Percentiles rank a stretch among this genome's conserved stretches.
Evolutionary conservation across 2,113 vertebrate species (phyloP).

Genomic region (Myotis davidii): DNA sequence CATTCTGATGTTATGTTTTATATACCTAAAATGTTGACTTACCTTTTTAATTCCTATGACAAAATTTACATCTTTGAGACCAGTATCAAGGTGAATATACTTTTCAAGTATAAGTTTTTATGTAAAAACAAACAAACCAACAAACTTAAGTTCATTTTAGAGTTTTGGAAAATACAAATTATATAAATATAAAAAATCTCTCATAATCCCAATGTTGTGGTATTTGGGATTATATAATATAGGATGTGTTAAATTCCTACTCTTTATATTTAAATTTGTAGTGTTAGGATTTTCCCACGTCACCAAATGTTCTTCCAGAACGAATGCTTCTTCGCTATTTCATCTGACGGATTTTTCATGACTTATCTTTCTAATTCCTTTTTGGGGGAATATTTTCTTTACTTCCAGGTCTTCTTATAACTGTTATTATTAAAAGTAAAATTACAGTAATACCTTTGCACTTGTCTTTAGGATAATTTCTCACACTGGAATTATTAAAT

Average conservation of each 20-base stretch:
- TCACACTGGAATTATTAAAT: not conserved
- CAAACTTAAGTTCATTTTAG: not conserved
- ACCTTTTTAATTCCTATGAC: not conserved
- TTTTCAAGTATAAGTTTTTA: slow-evolving; percentile 22
- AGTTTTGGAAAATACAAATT: slow-evolving; percentile 9
- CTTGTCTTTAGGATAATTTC: not conserved
- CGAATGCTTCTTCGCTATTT: not conserved
- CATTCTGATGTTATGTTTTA: not conserved
- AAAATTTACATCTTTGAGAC: not conserved
- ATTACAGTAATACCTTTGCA: not conserved
- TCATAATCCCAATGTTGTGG: not conserved
- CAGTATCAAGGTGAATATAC: not conserved
- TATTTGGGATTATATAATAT: not conserved
- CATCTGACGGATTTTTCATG: not conserved
- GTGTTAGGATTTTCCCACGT: not conserved
- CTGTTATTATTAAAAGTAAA: not conserved
- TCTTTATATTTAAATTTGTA: not conserved
- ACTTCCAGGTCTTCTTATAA: not conserved
- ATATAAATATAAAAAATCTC: not conserved
- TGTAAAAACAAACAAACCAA: not conserved
- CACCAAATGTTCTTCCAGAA: not conserved
- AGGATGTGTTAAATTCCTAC: not conserved
- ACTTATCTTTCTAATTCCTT: not conserved
- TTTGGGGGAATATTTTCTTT: not conserved
- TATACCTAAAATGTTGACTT: not conserved